Percentiles rank a stretch among this genome's conserved stretches.
Conservation (phyloP, 2,888 invertebrate species). For the Lacanobia oleracea region DNA sequence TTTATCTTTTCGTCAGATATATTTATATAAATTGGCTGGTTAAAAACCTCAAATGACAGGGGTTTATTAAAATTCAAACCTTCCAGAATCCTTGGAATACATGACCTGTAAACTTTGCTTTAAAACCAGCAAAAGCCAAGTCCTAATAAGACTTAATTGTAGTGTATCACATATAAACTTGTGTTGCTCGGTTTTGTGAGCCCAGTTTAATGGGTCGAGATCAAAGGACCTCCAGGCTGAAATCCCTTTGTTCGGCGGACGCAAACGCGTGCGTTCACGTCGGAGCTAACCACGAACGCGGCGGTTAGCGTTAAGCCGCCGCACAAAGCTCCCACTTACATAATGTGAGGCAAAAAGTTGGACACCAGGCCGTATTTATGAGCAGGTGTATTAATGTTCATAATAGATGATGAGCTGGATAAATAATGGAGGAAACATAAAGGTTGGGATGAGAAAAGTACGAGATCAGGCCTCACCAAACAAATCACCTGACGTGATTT, state of each 20-base stretch:
- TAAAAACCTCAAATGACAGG: not conserved
- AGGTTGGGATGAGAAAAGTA: not conserved
- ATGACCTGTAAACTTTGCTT: slow-evolving; percentile 48
- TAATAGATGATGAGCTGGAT: slow-evolving; percentile 48
- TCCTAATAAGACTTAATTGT: slow-evolving; percentile 59
- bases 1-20: not conserved
- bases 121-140: slow-evolving; percentile 48
- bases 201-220: slow-evolving; percentile 68
- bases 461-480: slow-evolving; percentile 12
- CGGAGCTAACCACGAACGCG: slow-evolving; percentile 61
- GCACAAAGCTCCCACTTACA: slow-evolving; percentile 61
- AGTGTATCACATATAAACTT: slow-evolving; percentile 63
- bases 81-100: slow-evolving; percentile 19
- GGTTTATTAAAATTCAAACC: slow-evolving; percentile 33
- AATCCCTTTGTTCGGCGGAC: slow-evolving; percentile 60
- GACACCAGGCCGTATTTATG: slow-evolving; percentile 57
- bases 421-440: slow-evolving; percentile 43
- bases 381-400: slow-evolving; percentile 56
- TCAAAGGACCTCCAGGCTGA: slow-evolving; percentile 65
- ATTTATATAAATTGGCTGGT: not conserved
- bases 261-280: slow-evolving; percentile 63
- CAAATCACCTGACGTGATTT: not conserved
- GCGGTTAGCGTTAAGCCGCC: slow-evolving; percentile 62
- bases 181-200: slow-evolving; percentile 58
- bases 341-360: slow-evolving; percentile 59